phyloP scores from a whole-genome alignment of 2,113 vertebrate genomes.

The Trematomus loennbergii region DNA sequence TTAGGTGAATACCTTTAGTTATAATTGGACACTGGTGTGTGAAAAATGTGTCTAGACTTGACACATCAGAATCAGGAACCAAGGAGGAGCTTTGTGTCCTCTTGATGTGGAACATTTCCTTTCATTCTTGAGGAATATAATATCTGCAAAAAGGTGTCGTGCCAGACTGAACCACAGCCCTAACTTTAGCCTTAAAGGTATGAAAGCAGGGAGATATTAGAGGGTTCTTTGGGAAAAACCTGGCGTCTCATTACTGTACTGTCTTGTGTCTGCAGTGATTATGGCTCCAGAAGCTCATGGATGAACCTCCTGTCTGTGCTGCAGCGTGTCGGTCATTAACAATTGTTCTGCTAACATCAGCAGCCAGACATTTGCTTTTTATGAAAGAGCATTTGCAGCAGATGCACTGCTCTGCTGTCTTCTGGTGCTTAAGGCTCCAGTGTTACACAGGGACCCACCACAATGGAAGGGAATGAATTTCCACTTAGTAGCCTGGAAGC shows the following conservation, averaged over 20 bases:
- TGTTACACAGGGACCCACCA: background rate
- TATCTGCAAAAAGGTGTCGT: background rate
- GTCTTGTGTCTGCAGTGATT: background rate
- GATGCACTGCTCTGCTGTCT: conserved; percentile 2
- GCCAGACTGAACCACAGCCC: background rate
- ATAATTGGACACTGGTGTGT: conserved; percentile 18
- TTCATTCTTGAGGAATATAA: background rate
- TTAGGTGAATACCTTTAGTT: background rate
- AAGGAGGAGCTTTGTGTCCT: conserved; percentile 7
- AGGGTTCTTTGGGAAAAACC: conserved; percentile 2
- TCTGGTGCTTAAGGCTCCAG: conserved; percentile 2
- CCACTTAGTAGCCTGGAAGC: background rate
- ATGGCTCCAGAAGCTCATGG: background rate
- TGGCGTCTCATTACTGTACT: background rate
- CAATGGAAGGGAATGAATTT: background rate
- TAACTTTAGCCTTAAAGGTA: background rate
- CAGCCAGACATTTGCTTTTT: background rate
- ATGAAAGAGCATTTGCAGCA: conserved; percentile 37
- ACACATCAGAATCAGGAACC: conserved; percentile 13
- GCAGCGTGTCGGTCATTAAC: conserved; percentile 14
- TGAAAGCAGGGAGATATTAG: background rate
- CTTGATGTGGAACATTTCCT: background rate
- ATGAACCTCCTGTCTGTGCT: background rate
- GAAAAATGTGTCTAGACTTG: conserved; percentile 13
- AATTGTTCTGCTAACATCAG: conserved; percentile 3